A percentile compares a stretch with the other conserved stretches of the same genome.
Evolutionary conservation across 2,113 vertebrate species (phyloP).

Genomic region (Bombycilla garrulus): DNA sequence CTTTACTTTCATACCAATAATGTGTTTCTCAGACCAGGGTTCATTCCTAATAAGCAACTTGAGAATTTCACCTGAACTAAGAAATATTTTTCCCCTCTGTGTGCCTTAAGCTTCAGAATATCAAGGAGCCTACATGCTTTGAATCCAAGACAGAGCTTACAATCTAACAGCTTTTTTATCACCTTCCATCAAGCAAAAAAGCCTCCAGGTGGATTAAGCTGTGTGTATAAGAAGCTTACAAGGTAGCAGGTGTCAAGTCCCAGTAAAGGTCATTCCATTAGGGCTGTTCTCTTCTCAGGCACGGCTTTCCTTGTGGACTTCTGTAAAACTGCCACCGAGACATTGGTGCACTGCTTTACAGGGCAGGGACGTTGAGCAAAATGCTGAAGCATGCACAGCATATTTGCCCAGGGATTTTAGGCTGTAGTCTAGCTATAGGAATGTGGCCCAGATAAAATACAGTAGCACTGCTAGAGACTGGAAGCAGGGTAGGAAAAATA

Average conservation of each 20-base stretch:
- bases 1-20: constrained; percentile 66
- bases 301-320: constrained; percentile 61
- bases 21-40: constrained; percentile 62
- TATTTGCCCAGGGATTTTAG: constrained; percentile 27
- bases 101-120: constrained; percentile 58
- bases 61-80: constrained; percentile 67
- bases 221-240: constrained; percentile 73
- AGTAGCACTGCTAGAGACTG: neutral
- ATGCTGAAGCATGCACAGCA: neutral
- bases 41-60: constrained; percentile 69
- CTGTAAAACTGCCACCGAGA: constrained; percentile 19
- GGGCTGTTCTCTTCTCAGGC: constrained; percentile 61
- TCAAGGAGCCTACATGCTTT: constrained; percentile 67
- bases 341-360: neutral
- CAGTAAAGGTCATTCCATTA: constrained; percentile 73
- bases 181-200: constrained; percentile 73
- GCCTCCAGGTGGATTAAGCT: constrained; percentile 76
- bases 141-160: constrained; percentile 68
- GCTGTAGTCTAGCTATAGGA: neutral
- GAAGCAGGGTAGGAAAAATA: neutral
- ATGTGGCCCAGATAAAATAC: neutral
- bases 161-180: constrained; percentile 71
- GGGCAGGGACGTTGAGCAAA: constrained; percentile 26
- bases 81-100: constrained; percentile 64
- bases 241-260: constrained; percentile 71